Percentiles rank a stretch among this genome's conserved stretches.
Evolutionary conservation across 2,888 invertebrate species (phyloP).

Genomic region (Escarpia spicata): DNA sequence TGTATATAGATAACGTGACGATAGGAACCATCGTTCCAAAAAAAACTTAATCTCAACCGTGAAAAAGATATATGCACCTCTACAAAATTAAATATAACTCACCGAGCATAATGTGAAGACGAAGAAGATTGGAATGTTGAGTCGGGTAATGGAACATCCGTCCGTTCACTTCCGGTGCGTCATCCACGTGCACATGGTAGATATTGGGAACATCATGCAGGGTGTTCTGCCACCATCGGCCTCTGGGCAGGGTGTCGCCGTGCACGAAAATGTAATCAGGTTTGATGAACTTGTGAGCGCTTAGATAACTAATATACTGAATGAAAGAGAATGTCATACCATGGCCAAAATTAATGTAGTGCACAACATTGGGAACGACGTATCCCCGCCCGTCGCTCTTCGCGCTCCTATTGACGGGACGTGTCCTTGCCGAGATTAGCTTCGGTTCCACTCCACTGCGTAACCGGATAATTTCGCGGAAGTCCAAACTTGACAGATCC

Average conservation of each 20-base stretch:
- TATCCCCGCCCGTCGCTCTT: background rate
- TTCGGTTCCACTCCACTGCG: background rate
- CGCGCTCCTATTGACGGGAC: background rate
- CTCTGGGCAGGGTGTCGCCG: background rate
- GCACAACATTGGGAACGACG: slow-evolving; percentile 21
- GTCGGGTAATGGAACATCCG: background rate
- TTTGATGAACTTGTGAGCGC: background rate
- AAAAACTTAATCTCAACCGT: background rate
- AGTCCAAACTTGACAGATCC: background rate
- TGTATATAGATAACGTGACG: too few relatives aligned
- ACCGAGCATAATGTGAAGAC: background rate
- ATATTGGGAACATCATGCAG: background rate
- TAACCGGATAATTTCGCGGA: background rate
- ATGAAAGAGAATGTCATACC: background rate
- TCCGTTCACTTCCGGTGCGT: background rate
- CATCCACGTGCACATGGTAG: background rate
- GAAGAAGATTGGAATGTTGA: background rate
- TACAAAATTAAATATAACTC: background rate
- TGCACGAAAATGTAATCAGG: slow-evolving; percentile 20
- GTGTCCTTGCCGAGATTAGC: background rate
- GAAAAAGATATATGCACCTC: background rate
- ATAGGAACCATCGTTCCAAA: background rate
- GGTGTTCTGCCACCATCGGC: slow-evolving; percentile 18
- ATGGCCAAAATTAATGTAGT: slow-evolving; percentile 17
- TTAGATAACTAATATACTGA: slow-evolving; percentile 12